These are phyloP conservation scores for Vulpes ferrilata DNA, from an alignment of 2,113 vertebrate genomes.

Conservation along the genomic window DNA sequence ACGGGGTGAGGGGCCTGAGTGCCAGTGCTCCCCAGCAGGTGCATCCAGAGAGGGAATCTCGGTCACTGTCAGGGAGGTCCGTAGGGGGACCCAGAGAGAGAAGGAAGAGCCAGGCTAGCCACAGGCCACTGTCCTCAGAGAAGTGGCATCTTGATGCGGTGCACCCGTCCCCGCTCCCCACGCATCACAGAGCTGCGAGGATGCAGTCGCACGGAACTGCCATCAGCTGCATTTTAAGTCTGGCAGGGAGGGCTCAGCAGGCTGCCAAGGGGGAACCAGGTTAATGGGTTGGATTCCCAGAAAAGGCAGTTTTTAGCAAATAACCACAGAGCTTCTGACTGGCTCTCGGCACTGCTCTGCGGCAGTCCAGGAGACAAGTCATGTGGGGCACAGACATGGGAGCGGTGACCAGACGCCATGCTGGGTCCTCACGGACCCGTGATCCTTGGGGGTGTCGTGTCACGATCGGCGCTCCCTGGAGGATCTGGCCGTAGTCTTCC, in stretches of 20 bases:
- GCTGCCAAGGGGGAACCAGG: not conserved
- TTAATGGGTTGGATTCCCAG: constrained; percentile 57
- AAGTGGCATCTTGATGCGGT: accelerated
- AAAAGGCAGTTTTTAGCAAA: not conserved
- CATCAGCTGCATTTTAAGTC: not conserved
- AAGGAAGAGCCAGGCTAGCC: not conserved
- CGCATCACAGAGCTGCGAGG: accelerated
- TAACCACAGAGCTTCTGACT: not conserved
- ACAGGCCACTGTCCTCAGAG: accelerated
- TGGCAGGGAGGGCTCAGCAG: not conserved
- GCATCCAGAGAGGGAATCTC: not conserved
- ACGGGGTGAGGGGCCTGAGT: accelerated
- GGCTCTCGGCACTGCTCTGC: not conserved
- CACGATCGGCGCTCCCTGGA: not conserved
- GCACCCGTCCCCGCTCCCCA: accelerated
- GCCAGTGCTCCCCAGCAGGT: accelerated
- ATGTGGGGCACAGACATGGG: accelerated
- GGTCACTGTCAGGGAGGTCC: not conserved
- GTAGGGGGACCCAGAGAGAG: accelerated
- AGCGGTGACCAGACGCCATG: accelerated
- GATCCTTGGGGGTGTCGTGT: not conserved
- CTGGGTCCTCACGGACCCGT: not conserved
- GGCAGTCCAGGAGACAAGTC: not conserved
- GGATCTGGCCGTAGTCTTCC: not conserved
- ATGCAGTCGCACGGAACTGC: accelerated